These are phyloP conservation scores for Antheraea assamensis DNA, from an alignment of 2,888 invertebrate species.

Conservation along the genomic window DNA sequence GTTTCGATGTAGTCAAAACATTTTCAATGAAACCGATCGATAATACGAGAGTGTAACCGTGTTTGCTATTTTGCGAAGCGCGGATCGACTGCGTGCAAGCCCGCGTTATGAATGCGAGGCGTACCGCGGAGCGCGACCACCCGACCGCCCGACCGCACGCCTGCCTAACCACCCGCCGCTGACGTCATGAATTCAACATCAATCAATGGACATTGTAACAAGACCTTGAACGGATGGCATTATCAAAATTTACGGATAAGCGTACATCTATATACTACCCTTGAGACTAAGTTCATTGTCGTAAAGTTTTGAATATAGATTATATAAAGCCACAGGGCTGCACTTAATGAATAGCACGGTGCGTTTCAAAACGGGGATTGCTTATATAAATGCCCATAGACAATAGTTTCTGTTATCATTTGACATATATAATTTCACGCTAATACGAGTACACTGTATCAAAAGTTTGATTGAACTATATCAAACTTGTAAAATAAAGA, in stretches of 20 bases:
- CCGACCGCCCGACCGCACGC: constrained; percentile 22
- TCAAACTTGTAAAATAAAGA: too few species aligned
- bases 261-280: not conserved
- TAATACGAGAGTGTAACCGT: constrained; percentile 36
- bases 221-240: constrained; percentile 44
- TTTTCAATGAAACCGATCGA: constrained; percentile 58
- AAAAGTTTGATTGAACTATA: too few species aligned
- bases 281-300: not conserved
- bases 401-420: not conserved
- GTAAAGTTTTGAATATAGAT: not conserved
- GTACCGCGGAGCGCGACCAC: not conserved
- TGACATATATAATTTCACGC: not conserved
- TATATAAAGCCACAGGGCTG: not conserved
- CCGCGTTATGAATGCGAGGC: constrained; percentile 17
- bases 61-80: constrained; percentile 39
- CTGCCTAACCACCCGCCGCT: constrained; percentile 26
- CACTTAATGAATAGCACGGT: not conserved
- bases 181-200: constrained; percentile 42
- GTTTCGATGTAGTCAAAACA: constrained; percentile 48
- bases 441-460: too few species aligned
- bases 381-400: not conserved
- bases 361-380: not conserved
- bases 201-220: constrained; percentile 50
- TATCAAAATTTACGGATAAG: constrained; percentile 30
- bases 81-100: constrained; percentile 30